Base-by-base conservation (phyloP, 2,113 vertebrate species). In the Zapornia atra region DNA sequence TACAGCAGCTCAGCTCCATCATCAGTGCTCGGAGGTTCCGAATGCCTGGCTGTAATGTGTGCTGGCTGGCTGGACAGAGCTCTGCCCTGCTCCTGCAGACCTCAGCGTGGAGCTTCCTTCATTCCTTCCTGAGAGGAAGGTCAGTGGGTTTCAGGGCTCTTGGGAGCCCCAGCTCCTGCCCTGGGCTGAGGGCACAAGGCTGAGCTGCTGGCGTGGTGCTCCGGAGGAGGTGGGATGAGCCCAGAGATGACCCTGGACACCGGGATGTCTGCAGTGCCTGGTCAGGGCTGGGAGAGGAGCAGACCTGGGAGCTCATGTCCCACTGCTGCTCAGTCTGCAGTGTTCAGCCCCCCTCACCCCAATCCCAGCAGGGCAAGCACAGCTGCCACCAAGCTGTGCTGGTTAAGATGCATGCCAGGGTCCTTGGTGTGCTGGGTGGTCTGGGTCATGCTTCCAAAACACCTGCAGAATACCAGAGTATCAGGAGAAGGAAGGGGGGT, bases 381-480 rank as follows among this genome's bases (percentile, higher is more conserved):
- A 20, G 31, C 46, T 1, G 0, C 5, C 25, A n/a, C 11, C 0
- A 1, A 16, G 51, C 38, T 0, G 7, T 21, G 14, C 34, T 31
- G 28, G 33, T 5, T 3, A 5, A 19, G 16, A 15, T 15, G 19
- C 24, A 48, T 1, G 3, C 20, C 25, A 2, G 28, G 42, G 63
- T 48, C 31, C 5, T 33, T 2, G 1, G 24, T 4, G 5, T 0
- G 1, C 46, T 36, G 44, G 44, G 44, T 18, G 44, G 44, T 46
- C 44, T 46, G 44, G 44, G 44, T 46, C 9, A 17, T 46, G 44
- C 44, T 46, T 46, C 44, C 44, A 46, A 46, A 46, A 18, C 18
- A 9, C 44, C 44, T 46, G 44, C 44, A 46, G 44, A 19, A 46
- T 46, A 46, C 17, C 44, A 46, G 44, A 46, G 44, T 46, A 46